phyloP scores from a whole-genome alignment of 2,888 invertebrate genomes.

The Orthosia gracilis region DNA sequence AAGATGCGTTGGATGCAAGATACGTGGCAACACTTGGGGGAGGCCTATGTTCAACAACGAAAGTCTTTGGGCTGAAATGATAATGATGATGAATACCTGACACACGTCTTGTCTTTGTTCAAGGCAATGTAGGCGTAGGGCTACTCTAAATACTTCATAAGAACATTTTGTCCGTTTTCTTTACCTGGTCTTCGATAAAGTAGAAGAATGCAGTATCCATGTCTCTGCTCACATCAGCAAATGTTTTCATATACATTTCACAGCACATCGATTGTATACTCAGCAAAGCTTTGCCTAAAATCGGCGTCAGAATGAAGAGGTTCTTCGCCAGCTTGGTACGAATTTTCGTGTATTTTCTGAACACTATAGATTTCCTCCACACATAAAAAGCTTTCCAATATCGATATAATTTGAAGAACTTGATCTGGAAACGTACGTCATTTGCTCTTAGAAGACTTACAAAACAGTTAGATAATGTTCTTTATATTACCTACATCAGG shows the following conservation, averaged over 20 bases:
- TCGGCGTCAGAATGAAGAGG: slow-evolving; percentile 94
- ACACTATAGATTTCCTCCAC: slow-evolving; percentile 94
- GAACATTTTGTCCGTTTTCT: background rate
- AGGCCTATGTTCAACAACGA: no score
- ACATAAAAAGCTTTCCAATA: slow-evolving; percentile 96
- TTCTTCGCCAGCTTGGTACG: slow-evolving; percentile 92
- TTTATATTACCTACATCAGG: background rate
- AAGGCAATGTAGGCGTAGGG: no score
- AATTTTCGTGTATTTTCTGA: slow-evolving; percentile 92
- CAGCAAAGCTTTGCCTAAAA: slow-evolving; percentile 93
- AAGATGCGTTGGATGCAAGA: no score
- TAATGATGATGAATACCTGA: no score
- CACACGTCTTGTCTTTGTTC: no score
- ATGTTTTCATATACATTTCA: slow-evolving; percentile 92
- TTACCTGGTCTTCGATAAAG: slow-evolving; percentile 93
- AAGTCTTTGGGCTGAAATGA: no score
- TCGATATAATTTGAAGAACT: slow-evolving; percentile 93
- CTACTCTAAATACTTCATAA: no score
- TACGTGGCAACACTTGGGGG: no score
- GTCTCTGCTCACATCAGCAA: slow-evolving; percentile 90
- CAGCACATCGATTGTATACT: slow-evolving; percentile 93
- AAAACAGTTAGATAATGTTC: background rate
- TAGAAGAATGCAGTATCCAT: slow-evolving; percentile 92
- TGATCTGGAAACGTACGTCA: slow-evolving; percentile 87
- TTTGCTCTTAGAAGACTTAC: background rate